phyloP scores from a whole-genome alignment of 2,888 invertebrate genomes.

The Chydorus sphaericus region DNA sequence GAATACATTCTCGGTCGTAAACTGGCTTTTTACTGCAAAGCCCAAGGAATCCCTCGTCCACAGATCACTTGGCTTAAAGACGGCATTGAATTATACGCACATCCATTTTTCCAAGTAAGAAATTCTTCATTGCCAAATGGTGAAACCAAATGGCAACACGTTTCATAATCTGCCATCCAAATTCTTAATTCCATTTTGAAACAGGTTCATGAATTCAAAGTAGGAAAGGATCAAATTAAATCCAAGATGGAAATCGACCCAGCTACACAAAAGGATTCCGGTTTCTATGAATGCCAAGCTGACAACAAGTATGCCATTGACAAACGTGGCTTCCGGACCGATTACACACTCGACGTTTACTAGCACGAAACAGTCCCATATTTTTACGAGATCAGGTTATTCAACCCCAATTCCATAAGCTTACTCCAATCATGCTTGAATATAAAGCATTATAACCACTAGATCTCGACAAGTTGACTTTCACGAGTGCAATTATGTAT shows the following conservation, averaged over 20 bases:
- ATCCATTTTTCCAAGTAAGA: conserved; percentile 48
- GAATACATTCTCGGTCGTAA: conserved; percentile 59
- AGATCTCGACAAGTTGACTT: no score
- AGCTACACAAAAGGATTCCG: conserved; percentile 89
- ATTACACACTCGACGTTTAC: conserved; percentile 33
- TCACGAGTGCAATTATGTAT: no score
- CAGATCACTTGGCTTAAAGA: conserved; percentile 56
- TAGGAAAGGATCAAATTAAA: conserved; percentile 65
- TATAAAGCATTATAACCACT: no score
- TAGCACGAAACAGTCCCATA: no score
- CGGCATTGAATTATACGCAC: conserved; percentile 53
- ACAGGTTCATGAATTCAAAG: conserved; percentile 85
- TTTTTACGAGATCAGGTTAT: no score
- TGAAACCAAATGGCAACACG: not conserved
- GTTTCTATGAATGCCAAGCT: conserved; percentile 82
- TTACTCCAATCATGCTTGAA: no score
- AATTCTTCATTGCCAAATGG: not conserved
- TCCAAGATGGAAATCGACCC: conserved; percentile 90
- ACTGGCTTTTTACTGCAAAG: conserved; percentile 59
- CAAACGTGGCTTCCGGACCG: conserved; percentile 78
- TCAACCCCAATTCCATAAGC: no score
- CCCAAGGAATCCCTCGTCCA: conserved; percentile 51
- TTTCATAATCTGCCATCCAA: not conserved
- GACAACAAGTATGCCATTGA: conserved; percentile 90
- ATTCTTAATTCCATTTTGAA: conserved; percentile 12